Evolutionary conservation across 2,113 vertebrate genomes (phyloP).

Genomic region (Ginglymostoma cirratum): DNA sequence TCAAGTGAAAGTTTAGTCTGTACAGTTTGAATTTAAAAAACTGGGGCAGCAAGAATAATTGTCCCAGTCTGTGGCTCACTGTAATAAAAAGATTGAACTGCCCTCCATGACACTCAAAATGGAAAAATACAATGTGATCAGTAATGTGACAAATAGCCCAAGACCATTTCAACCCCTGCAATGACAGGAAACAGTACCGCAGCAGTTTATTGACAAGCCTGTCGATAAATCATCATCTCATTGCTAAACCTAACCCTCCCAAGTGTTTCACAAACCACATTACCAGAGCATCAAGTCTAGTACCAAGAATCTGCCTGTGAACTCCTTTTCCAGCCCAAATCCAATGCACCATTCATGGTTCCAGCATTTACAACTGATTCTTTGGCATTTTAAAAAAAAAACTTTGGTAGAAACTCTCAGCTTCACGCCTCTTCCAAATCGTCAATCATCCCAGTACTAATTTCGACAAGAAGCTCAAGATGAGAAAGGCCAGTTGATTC

Average conservation of each 20-base stretch:
- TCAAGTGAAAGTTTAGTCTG: not conserved
- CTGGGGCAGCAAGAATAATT: not conserved
- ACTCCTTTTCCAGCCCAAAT: not conserved
- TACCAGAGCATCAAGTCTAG: not conserved
- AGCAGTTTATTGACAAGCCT: not conserved
- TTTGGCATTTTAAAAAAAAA: not conserved
- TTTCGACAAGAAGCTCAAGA: not conserved
- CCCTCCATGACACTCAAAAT: not conserved
- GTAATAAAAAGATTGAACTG: not conserved
- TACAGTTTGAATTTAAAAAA: not conserved
- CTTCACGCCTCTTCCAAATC: not conserved
- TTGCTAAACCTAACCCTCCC: not conserved
- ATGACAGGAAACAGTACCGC: not conserved
- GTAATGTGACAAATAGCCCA: not conserved
- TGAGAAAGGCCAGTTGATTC: not conserved
- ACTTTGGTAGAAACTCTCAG: constrained; percentile 26
- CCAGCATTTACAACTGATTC: not conserved
- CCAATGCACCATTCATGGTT: not conserved
- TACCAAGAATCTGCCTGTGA: not conserved
- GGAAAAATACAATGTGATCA: not conserved
- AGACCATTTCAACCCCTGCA: not conserved
- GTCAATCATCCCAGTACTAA: not conserved
- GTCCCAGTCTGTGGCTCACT: not conserved
- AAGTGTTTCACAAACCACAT: not conserved
- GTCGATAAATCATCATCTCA: not conserved